Percentiles rank a stretch among this genome's conserved stretches.
phyloP scores from a whole-genome alignment of 2,113 vertebrate species.

The Falcunculus frontatus region DNA sequence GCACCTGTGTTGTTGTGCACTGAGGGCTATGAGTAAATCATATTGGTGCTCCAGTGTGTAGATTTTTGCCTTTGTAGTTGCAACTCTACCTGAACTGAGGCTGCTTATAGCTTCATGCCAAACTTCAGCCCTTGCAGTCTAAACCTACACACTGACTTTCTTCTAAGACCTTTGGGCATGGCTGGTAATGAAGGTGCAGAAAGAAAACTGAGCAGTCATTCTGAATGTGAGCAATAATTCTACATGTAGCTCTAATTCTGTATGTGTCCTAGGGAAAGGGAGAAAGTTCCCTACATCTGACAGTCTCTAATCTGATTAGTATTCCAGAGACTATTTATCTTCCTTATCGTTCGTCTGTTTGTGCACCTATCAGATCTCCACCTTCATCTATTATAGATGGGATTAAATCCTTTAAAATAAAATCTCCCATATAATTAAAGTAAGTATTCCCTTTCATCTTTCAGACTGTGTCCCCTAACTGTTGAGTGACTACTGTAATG shows the following conservation, averaged over 20 bases:
- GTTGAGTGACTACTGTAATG: constrained; percentile 8
- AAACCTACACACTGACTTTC: background rate
- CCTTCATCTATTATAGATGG: constrained; percentile 49
- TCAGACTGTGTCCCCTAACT: background rate
- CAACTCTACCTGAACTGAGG: background rate
- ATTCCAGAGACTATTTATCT: constrained; percentile 16
- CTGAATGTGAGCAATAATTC: background rate
- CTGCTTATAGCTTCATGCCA: background rate
- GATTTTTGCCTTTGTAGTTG: background rate
- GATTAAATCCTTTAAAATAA: constrained; percentile 45
- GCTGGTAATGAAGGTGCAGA: background rate
- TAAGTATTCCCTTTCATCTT: constrained; percentile 42
- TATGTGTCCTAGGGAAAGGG: background rate
- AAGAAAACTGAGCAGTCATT: background rate
- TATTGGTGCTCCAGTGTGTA: background rate
- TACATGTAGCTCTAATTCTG: background rate
- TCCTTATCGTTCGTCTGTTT: background rate
- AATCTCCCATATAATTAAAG: constrained; percentile 7
- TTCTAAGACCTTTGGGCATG: background rate
- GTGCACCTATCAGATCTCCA: constrained; percentile 16
- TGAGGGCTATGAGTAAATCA: background rate
- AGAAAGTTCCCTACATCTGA: background rate
- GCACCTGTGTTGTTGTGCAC: background rate
- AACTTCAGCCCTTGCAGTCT: background rate
- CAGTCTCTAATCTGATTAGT: constrained; percentile 17